These are phyloP conservation scores for Halcyon chelicuti DNA, from an alignment of 2,797 vertebrate genomes.

Conservation along the genomic window DNA sequence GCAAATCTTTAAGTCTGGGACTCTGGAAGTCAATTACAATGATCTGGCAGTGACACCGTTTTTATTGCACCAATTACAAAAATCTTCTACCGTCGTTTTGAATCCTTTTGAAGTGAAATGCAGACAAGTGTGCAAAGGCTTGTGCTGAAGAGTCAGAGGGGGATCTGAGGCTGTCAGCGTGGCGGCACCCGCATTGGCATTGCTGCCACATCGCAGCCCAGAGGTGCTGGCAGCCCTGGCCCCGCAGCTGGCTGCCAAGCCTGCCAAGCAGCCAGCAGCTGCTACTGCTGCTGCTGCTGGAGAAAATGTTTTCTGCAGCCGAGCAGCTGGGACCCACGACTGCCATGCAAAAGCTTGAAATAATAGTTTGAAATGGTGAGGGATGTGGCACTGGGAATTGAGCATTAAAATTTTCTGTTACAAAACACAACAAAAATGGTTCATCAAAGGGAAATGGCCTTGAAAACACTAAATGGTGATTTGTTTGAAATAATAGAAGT, in stretches of 20 bases:
- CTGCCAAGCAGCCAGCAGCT: neutral
- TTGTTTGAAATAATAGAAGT: neutral
- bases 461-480: neutral
- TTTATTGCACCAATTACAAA: neutral
- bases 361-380: neutral
- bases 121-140: neutral
- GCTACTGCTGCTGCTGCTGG: neutral
- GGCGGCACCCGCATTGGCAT: neutral
- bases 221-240: neutral
- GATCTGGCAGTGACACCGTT: neutral
- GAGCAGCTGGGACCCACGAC: neutral
- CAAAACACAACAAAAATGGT: neutral
- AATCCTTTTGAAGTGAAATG: neutral
- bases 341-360: neutral
- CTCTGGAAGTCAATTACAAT: neutral
- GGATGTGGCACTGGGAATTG: neutral
- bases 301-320: neutral
- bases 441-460: neutral
- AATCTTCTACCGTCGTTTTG: neutral
- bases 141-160: neutral
- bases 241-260: neutral
- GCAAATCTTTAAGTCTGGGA: neutral
- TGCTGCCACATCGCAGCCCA: neutral
- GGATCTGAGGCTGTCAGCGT: accelerated
- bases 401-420: neutral